Percentiles rank a stretch among this genome's conserved stretches.
Evolutionary conservation across 2,113 vertebrate genomes (phyloP).

Genomic region (Dunckerocampus dactyliophorus): DNA sequence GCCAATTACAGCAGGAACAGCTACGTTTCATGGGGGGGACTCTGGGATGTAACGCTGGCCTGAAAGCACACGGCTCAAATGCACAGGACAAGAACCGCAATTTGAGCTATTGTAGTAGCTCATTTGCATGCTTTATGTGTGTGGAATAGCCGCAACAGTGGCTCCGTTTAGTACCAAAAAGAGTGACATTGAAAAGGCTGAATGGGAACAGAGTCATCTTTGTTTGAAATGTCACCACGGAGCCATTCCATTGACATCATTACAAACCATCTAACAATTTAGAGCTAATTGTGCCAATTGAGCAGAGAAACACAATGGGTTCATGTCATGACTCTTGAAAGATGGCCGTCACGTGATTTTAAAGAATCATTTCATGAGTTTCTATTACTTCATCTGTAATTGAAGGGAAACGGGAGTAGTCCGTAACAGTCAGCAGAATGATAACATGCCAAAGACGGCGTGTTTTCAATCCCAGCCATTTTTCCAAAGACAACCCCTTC

Average conservation of each 20-base stretch:
- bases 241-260: neutral
- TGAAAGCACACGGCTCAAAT: too few relatives aligned
- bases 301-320: neutral
- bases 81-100: too few relatives aligned
- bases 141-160: neutral
- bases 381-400: conserved; percentile 51
- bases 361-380: conserved; percentile 27
- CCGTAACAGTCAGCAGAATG: conserved; percentile 30
- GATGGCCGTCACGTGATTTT: conserved; percentile 3
- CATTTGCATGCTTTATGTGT: neutral
- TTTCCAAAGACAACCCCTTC: too few relatives aligned
- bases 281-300: neutral
- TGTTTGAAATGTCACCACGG: neutral
- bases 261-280: conserved; percentile 1
- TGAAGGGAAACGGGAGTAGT: conserved; percentile 27
- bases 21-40: neutral
- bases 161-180: neutral
- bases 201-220: neutral
- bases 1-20: neutral
- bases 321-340: neutral
- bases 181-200: conserved; percentile 1
- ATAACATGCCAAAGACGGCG: conserved; percentile 37
- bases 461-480: too few relatives aligned
- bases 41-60: neutral
- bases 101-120: neutral